These are phyloP conservation scores for Gymnorhina tibicen DNA, from an alignment of 2,113 vertebrate species.

Conservation along the genomic window DNA sequence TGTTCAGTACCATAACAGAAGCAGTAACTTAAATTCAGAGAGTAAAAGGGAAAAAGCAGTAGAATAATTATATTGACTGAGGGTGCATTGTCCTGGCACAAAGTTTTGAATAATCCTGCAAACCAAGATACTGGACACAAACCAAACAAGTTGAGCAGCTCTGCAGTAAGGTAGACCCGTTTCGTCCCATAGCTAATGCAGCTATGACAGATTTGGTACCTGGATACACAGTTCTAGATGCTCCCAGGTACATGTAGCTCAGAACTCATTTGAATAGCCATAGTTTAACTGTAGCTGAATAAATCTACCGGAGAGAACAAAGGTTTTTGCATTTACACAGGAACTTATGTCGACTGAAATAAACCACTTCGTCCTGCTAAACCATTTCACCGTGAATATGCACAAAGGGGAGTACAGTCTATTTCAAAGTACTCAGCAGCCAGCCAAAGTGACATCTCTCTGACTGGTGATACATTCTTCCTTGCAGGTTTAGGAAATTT, in stretches of 20 bases:
- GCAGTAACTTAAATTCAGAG: not conserved
- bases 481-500: constrained; percentile 64
- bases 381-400: not conserved
- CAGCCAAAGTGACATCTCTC: constrained; percentile 62
- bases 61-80: not conserved
- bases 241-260: not conserved
- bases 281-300: not conserved
- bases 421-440: constrained; percentile 48
- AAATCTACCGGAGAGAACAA: not conserved
- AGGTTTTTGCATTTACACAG: not conserved
- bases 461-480: constrained; percentile 64
- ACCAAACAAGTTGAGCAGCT: not conserved
- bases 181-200: not conserved
- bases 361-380: not conserved
- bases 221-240: not conserved
- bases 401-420: not conserved
- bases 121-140: not conserved
- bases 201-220: not conserved
- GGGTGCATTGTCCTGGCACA: not conserved
- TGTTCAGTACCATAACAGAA: not conserved
- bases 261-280: not conserved
- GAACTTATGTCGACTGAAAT: not conserved
- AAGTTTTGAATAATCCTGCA: not conserved
- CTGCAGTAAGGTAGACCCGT: not conserved
- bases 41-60: not conserved